Conservation (phyloP, 2,113 vertebrate genomes). For the Vidua chalybeata region DNA sequence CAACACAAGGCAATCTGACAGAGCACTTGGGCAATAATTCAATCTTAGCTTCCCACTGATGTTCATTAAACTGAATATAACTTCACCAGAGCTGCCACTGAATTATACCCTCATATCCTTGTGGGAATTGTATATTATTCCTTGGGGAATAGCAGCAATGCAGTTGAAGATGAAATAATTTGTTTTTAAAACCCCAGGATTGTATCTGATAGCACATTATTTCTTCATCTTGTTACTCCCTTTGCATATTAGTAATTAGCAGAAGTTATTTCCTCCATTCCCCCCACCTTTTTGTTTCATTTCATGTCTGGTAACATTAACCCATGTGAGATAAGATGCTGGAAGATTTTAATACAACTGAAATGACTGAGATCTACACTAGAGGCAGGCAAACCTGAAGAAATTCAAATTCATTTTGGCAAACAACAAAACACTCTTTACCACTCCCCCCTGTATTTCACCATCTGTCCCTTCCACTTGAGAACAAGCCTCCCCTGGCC, state of each 20-base stretch:
- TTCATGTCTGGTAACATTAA: slow-evolving; percentile 13
- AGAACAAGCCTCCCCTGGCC: neutral
- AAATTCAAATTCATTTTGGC: neutral
- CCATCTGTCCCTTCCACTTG: neutral
- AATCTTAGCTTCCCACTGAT: slow-evolving; percentile 51
- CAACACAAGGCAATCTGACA: slow-evolving; percentile 59
- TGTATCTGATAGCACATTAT: slow-evolving; percentile 46
- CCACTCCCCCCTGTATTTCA: neutral
- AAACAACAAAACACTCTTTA: neutral
- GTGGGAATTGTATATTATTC: slow-evolving; percentile 56
- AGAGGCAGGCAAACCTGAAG: neutral
- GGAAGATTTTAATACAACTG: neutral
- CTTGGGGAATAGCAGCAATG: slow-evolving; percentile 26
- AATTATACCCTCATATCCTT: slow-evolving; percentile 47
- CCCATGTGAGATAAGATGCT: neutral
- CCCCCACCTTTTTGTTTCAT: slow-evolving; percentile 1
- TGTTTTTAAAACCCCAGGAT: slow-evolving; percentile 40
- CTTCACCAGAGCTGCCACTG: slow-evolving; percentile 52
- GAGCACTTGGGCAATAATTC: slow-evolving; percentile 61
- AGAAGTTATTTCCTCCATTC: slow-evolving; percentile 10
- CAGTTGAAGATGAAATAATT: slow-evolving; percentile 62
- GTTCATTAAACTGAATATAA: slow-evolving; percentile 66
- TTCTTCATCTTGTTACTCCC: slow-evolving; percentile 48
- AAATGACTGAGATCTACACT: slow-evolving; percentile 2
- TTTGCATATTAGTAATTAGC: slow-evolving; percentile 57